A percentile compares a stretch with the other conserved stretches of the same genome.
Conservation (phyloP, 2,113 vertebrate genomes). For the Epinephelus fuscoguttatus region DNA sequence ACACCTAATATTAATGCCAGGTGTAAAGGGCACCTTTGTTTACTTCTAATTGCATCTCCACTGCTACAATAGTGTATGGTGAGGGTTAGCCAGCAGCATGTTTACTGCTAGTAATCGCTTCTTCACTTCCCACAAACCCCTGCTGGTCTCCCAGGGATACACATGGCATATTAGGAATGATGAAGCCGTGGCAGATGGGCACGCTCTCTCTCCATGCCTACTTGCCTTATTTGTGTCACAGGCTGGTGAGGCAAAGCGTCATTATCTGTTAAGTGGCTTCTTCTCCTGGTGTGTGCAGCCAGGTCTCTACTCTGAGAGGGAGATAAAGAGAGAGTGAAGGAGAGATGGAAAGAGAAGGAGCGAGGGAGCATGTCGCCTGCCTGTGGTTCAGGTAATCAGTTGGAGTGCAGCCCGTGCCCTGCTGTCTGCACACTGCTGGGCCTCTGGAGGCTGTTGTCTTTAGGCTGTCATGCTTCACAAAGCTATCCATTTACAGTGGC, state of each 20-base stretch:
- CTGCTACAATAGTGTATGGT: conserved; percentile 24
- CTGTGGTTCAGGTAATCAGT: conserved; percentile 61
- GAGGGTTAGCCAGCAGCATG: conserved; percentile 37
- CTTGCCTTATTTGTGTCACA: conserved; percentile 60
- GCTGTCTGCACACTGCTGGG: conserved; percentile 38
- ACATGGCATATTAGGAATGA: conserved; percentile 52
- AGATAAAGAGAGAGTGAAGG: neutral
- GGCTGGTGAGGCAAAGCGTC: conserved; percentile 54
- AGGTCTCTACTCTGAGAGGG: conserved; percentile 17
- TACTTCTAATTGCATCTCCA: conserved; percentile 25
- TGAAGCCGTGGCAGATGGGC: conserved; percentile 73
- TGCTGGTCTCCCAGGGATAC: conserved; percentile 65
- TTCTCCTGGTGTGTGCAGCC: conserved; percentile 29
- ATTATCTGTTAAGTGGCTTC: conserved; percentile 68
- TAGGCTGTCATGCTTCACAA: conserved; percentile 33
- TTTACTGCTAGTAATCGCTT: conserved; percentile 61
- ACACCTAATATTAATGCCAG: conserved; percentile 17
- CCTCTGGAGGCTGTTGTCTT: conserved; percentile 49
- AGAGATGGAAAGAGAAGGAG: conserved; percentile 20
- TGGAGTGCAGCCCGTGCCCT: conserved; percentile 38
- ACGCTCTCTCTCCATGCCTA: conserved; percentile 49
- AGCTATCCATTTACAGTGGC: conserved; percentile 36
- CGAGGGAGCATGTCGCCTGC: conserved; percentile 1
- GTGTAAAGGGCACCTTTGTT: conserved; percentile 43
- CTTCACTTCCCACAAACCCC: conserved; percentile 67